Conservation (phyloP, 2,797 vertebrate species). For the Xenops minutus region DNA sequence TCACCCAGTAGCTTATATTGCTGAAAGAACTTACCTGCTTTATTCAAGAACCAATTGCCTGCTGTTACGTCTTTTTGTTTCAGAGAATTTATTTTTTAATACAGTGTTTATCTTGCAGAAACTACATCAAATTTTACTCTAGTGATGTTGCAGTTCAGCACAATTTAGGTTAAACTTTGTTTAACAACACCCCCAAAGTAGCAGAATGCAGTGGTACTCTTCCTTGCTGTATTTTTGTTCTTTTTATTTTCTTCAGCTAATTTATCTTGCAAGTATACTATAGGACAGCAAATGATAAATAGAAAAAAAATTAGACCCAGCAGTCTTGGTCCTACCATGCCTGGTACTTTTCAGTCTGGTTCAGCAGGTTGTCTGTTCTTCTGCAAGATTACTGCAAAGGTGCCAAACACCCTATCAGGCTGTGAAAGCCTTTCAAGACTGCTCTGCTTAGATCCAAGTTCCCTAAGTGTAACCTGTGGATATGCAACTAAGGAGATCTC, state of each 20-base stretch:
- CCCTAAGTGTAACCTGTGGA: not conserved
- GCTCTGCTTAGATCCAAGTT: not conserved
- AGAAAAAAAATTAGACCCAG: not conserved
- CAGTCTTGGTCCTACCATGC: not conserved
- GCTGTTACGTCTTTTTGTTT: not conserved
- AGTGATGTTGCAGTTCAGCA: not conserved
- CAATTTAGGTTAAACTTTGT: not conserved
- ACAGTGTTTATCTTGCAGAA: not conserved
- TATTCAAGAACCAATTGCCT: not conserved
- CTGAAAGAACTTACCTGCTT: not conserved
- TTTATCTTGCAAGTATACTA: not conserved
- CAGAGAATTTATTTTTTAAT: not conserved
- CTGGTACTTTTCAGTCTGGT: not conserved
- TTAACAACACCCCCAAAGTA: not conserved
- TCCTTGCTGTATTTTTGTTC: not conserved
- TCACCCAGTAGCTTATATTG: not conserved
- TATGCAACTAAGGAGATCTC: not conserved
- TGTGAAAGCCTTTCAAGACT: not conserved
- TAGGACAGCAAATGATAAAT: not conserved
- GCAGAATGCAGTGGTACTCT: not conserved
- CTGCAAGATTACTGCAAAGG: not conserved
- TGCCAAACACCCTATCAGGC: not conserved
- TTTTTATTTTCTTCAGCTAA: not conserved
- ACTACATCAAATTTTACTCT: not conserved
- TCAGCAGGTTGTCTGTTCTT: not conserved